Evolutionary conservation across 2,888 invertebrate genomes (phyloP).

Genomic region (Cacoxenus indagator): DNA sequence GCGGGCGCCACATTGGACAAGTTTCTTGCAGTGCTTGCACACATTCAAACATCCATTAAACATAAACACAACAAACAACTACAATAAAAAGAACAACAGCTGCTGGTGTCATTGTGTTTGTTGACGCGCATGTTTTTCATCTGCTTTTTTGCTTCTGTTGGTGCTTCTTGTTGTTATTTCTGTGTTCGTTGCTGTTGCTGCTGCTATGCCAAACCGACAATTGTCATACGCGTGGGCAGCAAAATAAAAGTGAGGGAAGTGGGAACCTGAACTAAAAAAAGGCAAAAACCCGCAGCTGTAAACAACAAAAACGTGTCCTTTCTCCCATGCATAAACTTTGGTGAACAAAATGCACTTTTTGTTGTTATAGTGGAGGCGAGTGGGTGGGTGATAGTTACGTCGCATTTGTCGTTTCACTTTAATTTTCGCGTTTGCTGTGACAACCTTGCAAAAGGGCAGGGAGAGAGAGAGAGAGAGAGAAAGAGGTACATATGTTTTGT

Average conservation of each 20-base stretch:
- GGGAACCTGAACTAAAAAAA: conserved; percentile 18
- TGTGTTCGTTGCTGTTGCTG: conserved; percentile 27
- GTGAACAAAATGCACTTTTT: neutral
- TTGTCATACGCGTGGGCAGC: conserved; percentile 3
- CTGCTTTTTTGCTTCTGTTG: conserved; percentile 18
- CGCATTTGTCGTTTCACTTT: neutral
- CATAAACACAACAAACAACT: conserved; percentile 1
- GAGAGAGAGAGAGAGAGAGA: neutral
- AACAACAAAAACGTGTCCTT: neutral
- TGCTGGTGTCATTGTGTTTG: conserved; percentile 29
- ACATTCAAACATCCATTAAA: neutral
- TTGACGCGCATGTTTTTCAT: conserved; percentile 41
- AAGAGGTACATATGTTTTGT: neutral
- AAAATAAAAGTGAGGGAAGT: conserved; percentile 13
- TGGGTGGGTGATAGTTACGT: too few relatives aligned
- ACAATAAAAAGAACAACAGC: conserved; percentile 2
- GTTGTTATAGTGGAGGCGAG: too few relatives aligned
- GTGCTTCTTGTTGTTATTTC: conserved; percentile 49
- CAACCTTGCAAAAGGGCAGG: neutral
- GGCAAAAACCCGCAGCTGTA: conserved; percentile 20
- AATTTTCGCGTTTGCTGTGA: neutral
- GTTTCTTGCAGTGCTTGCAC: neutral
- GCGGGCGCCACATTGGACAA: conserved; percentile 15
- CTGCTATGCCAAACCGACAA: conserved; percentile 1
- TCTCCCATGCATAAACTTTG: neutral